Evolutionary conservation across 1,140 invertebrate genomes (phyloP).

Genomic region (Oedothorax gibbosus): DNA sequence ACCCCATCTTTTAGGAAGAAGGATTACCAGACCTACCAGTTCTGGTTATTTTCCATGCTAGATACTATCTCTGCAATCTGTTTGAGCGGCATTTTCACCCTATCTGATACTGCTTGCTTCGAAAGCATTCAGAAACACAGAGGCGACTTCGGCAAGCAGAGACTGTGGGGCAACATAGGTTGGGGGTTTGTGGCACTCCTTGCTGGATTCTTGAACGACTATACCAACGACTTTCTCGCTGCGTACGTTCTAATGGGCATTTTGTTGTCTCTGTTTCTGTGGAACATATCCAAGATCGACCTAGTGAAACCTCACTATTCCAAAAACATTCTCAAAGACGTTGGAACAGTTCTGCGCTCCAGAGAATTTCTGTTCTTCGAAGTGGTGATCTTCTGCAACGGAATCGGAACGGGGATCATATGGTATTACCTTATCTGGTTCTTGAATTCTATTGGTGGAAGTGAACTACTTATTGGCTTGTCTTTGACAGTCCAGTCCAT

Average conservation of each 20-base stretch:
- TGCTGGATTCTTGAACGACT: constrained; percentile 35
- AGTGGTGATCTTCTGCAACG: constrained; percentile 82
- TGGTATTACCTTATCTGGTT: constrained; percentile 82
- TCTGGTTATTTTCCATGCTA: constrained; percentile 63
- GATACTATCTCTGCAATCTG: constrained; percentile 53
- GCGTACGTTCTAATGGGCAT: constrained; percentile 77
- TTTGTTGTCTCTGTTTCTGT: constrained; percentile 41
- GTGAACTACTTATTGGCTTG: constrained; percentile 82
- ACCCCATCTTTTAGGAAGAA: neutral
- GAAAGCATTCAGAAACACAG: constrained; percentile 47
- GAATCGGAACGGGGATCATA: constrained; percentile 84
- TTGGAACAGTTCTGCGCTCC: constrained; percentile 75
- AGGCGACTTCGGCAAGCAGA: constrained; percentile 79
- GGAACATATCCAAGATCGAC: constrained; percentile 71
- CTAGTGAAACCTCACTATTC: constrained; percentile 29
- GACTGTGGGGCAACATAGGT: constrained; percentile 75
- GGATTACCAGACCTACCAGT: constrained; percentile 55
- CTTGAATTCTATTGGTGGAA: constrained; percentile 62
- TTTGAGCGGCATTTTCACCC: constrained; percentile 54
- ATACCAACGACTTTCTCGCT: constrained; percentile 67
- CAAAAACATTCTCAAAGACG: constrained; percentile 66
- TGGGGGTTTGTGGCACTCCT: constrained; percentile 61
- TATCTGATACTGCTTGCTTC: constrained; percentile 63
- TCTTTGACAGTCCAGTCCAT: constrained; percentile 84
- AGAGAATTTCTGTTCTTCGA: constrained; percentile 77